Conservation (phyloP, 2,888 invertebrate species). For the Clistopyga incitator region DNA sequence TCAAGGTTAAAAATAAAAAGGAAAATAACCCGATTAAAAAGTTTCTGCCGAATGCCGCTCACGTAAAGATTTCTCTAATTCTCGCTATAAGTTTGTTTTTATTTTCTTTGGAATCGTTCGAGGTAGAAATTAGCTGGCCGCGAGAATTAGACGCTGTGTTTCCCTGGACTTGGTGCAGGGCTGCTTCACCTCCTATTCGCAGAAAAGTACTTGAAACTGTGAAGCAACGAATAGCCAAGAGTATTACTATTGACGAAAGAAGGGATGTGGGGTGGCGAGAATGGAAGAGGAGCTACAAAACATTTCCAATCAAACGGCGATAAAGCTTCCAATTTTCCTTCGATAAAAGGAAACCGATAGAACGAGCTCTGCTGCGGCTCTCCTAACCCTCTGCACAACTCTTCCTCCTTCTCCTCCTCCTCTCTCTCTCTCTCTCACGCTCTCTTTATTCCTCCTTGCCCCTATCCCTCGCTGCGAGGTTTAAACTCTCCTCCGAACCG, state of each 20-base stretch:
- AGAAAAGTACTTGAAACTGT: constrained; percentile 38
- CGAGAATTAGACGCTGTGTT: constrained; percentile 43
- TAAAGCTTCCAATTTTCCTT: constrained; percentile 78
- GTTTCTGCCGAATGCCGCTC: too few species aligned
- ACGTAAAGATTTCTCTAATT: not conserved
- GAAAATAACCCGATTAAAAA: too few species aligned
- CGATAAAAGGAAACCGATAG: constrained; percentile 69
- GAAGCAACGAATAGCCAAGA: constrained; percentile 53
- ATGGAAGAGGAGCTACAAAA: constrained; percentile 65
- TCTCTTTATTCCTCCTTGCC: constrained; percentile 29
- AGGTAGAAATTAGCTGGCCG: constrained; percentile 53
- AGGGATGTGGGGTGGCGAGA: constrained; percentile 14
- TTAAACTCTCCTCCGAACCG: constrained; percentile 23
- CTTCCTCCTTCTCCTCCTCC: too few species aligned
- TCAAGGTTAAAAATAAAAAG: too few species aligned
- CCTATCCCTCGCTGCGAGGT: constrained; percentile 1
- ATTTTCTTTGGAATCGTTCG: constrained; percentile 20
- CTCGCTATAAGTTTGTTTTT: not conserved
- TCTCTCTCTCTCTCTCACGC: constrained; percentile 37
- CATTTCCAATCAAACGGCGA: constrained; percentile 76
- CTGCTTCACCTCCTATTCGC: constrained; percentile 26
- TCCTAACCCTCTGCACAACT: constrained; percentile 47
- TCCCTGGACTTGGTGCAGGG: constrained; percentile 2
- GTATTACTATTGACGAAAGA: constrained; percentile 48
- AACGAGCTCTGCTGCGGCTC: constrained; percentile 62